Evolutionary conservation across 2,888 invertebrate species (phyloP), one percentile per base, ranked within the genome.

Genomic region (Drosophila peninsularis): DNA sequence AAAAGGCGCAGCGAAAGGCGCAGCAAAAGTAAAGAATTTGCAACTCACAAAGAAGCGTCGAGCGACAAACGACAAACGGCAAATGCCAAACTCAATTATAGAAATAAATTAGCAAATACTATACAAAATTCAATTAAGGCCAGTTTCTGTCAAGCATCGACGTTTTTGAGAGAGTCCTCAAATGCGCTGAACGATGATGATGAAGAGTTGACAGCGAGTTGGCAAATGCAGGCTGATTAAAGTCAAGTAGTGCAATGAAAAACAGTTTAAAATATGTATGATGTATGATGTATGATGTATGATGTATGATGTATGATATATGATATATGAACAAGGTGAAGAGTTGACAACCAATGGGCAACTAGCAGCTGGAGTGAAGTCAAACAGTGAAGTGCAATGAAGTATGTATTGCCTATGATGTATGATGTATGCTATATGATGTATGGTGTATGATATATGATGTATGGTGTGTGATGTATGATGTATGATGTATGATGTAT

Each of bases 401-500:
- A n/a, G n/a, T n/a, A n/a, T n/a, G n/a, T n/a, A n/a, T n/a, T n/a
- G n/a, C n/a, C n/a, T n/a, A 24, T 24, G 24, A 1, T 24, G 24
- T 24, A 24, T 24, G 24, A 1, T 39, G n/a, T 3, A 39, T 39
- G 17, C 17, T 39, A 17, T 17, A 39, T 39, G 39, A 10, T 39
- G 39, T 39, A 39, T 39, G 39, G 4, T 39, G 17, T 39, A 39
- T 39, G 39, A 9, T 39, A 17, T 17, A 39, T 39, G 17, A 17
- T 39, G 39, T 39, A 39, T 42, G 36, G n/a, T 55, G 19, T 49
- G 19, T 75, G 76, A 41, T 42, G 39, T 39, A 39, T 39, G 39
- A 4, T 39, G 39, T 17, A 17, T 39, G 17, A 4, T 39, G 39
- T 39, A 17, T 39, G 36, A n/a, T 55, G 19, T 49, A 32, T 75